Evolutionary conservation across 2,113 vertebrate species (phyloP).

Genomic region (Xiphophorus hellerii): DNA sequence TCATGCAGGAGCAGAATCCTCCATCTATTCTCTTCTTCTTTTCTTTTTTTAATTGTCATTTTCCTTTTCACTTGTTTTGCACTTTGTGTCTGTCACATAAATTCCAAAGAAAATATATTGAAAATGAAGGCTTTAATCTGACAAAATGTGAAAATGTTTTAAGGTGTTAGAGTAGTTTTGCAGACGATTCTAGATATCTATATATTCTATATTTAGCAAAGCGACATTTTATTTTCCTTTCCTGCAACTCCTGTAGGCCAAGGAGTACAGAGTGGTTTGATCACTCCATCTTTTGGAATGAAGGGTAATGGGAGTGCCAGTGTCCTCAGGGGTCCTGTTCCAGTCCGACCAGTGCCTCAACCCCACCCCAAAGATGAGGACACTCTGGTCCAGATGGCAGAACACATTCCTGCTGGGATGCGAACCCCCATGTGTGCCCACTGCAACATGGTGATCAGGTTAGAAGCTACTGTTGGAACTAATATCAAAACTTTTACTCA

Average conservation of each 20-base stretch:
- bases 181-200: background rate
- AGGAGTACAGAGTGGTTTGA: slow-evolving; percentile 43
- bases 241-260: slow-evolving; percentile 19
- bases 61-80: background rate
- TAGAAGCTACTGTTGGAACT: background rate
- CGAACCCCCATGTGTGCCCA: slow-evolving; percentile 94
- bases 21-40: too few relatives aligned
- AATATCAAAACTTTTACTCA: background rate
- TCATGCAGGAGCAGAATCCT: too few relatives aligned
- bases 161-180: background rate
- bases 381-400: slow-evolving; percentile 90
- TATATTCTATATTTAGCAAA: background rate
- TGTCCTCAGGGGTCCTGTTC: slow-evolving; percentile 56
- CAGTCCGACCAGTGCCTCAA: slow-evolving; percentile 61
- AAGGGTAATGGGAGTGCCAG: slow-evolving; percentile 72
- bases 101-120: background rate
- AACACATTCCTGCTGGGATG: slow-evolving; percentile 92
- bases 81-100: background rate
- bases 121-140: background rate
- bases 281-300: slow-evolving; percentile 81
- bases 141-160: background rate
- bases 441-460: slow-evolving; percentile 94
- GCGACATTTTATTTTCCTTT: background rate
- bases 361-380: slow-evolving; percentile 85
- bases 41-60: background rate